Base-by-base conservation (phyloP, 2,113 vertebrate genomes). In the Recurvirostra avosetta region DNA sequence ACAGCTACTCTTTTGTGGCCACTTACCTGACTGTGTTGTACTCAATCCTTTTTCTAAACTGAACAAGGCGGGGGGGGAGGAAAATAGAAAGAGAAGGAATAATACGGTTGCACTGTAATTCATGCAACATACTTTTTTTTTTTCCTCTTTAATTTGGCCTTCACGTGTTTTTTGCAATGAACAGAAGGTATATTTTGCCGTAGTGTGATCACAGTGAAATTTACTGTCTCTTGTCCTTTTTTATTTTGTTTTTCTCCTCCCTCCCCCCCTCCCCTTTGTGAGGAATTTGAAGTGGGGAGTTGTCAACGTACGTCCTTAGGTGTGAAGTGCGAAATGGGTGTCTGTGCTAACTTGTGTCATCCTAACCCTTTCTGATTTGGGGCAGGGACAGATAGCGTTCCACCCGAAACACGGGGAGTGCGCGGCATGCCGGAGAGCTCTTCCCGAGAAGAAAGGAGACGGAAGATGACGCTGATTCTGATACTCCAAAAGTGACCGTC, bases 1-100 rank as follows among this genome's bases (percentile, higher is more conserved):
- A 99, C 99, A 98, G 98, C 99, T 99, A 98, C 98, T 98, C 98
- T 98, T 98, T 98, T 98, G 98, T 99, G 99, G 99, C 99, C 99
- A 98, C 98, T 84, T 98, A 98, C 97, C 96, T 98, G 98, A 99
- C 98, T 98, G 98, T 98, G 98, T 98, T 98, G 97, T 98, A 98
- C 97, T 98, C 96, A 92, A 96, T 89, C 85, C 81, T 97, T 98
- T 98, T 98, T 98, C 98, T 97, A 98, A 97, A 97, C 97, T 97
- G 97, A 97, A 95, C 98, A 97, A 97, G 95, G 91, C 47, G 78
- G 96, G 78, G 92, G 81, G 93, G 86, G 86, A 55, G 96, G 68
- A 95, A 84, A 82, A 97, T 92, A 98, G 91, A 98, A 98, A 97
- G 87, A 92, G 87, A 95, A 96, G 76, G 91, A 96, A 61, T 86